A percentile compares a stretch with the other conserved stretches of the same genome.
These are phyloP conservation scores for Bombycilla garrulus DNA, from an alignment of 2,113 vertebrate species.

Conservation along the genomic window DNA sequence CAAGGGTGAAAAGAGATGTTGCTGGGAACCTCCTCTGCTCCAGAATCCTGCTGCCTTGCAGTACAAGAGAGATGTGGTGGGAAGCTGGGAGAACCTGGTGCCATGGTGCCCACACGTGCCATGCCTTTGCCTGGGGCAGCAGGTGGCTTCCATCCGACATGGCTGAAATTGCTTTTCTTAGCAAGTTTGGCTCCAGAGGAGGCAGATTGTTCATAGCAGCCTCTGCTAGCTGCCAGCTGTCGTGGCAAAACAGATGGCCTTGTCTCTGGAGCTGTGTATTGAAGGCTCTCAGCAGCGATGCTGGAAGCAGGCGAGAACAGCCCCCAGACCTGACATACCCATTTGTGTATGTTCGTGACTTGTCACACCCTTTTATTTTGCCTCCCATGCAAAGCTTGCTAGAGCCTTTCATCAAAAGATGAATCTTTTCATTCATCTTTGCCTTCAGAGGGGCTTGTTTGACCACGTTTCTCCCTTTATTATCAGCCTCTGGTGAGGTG, in stretches of 20 bases:
- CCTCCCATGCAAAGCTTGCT: neutral
- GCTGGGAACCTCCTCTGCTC: neutral
- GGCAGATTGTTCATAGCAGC: neutral
- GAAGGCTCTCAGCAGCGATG: neutral
- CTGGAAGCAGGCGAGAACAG: neutral
- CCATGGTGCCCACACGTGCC: neutral
- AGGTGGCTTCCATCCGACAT: neutral
- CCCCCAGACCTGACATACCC: neutral
- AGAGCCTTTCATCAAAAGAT: too few relatives aligned
- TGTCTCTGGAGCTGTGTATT: neutral
- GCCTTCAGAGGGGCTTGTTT: neutral
- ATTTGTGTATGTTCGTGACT: neutral
- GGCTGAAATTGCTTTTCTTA: neutral
- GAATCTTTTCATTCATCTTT: neutral
- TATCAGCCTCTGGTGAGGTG: neutral
- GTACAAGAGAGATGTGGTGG: neutral
- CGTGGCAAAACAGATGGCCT: conserved; percentile 21
- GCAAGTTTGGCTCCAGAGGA: neutral
- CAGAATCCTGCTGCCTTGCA: neutral
- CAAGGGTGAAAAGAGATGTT: neutral
- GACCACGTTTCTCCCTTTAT: neutral
- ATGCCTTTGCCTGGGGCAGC: neutral
- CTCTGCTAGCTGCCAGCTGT: conserved; percentile 54
- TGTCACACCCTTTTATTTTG: neutral
- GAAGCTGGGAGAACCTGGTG: neutral